phyloP scores from a whole-genome alignment of 2,888 invertebrate species.

The Halocaridina rubra region DNA sequence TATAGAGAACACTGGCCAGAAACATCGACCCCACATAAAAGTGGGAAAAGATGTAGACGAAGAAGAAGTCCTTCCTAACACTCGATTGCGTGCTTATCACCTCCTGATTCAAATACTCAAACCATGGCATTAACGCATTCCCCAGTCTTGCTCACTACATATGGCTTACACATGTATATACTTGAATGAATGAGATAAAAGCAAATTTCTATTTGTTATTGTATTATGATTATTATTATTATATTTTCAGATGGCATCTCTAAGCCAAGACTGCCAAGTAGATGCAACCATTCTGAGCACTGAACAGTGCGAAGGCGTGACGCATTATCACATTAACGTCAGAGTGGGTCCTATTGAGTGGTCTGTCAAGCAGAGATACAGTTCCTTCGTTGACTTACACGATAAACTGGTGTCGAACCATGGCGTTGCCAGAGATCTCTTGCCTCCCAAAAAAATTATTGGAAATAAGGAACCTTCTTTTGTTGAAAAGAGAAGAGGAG shows the following conservation, averaged over 20 bases:
- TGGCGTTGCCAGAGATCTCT: constrained; percentile 83
- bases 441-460: constrained; percentile 94
- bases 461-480: constrained; percentile 90
- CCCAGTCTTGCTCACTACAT: too few relatives aligned
- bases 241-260: constrained; percentile 48
- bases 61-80: too few relatives aligned
- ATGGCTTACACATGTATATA: too few relatives aligned
- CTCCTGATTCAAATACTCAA: too few relatives aligned
- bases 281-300: constrained; percentile 29
- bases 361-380: constrained; percentile 88
- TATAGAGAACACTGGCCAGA: too few relatives aligned
- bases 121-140: too few relatives aligned
- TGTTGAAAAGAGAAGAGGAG: constrained; percentile 83
- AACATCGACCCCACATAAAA: too few relatives aligned
- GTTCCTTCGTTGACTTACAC: constrained; percentile 89
- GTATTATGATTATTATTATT: too few relatives aligned
- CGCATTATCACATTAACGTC: constrained; percentile 60
- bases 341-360: constrained; percentile 75
- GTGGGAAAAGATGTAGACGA: too few relatives aligned
- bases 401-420: constrained; percentile 83
- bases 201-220: too few relatives aligned
- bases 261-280: constrained; percentile 27
- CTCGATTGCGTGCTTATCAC: too few relatives aligned
- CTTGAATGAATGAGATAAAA: too few relatives aligned
- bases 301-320: constrained; percentile 53